Base-by-base conservation (phyloP, 2,797 vertebrate genomes). In the Sorex maritimensis region DNA sequence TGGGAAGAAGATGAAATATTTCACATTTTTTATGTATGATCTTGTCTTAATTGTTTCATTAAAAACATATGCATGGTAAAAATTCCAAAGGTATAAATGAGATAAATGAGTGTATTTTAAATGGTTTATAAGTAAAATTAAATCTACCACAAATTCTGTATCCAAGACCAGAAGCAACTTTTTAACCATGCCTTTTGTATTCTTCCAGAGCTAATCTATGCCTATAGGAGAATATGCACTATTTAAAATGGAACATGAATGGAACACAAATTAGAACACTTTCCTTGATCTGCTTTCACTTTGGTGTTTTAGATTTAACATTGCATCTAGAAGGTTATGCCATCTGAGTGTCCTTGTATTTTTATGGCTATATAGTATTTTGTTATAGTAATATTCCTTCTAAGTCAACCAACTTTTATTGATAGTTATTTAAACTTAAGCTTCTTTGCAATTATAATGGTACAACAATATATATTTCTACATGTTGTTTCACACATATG, bases 291-390 rank as follows among this genome's bases (percentile, higher is more conserved):
- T 87, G 19, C 69, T 58, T 90, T 10, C 17, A 68, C 41, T 81
- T 93, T 92, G 68, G 26, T 83, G 52, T 83, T 71, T 83, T 78
- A 44, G 17, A 63, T 83, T 86, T 67, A 90, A 61, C 23, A 46
- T 13, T 46, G 52, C 75, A 69, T 92, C 61, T 69, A n/a, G 15
- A 58, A 73, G 17, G 49, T 63, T 87, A 38, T 73, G 77, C 75
- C 49, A 21, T 73, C 34, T 81, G 8, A 63, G 7, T 88, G 52
- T 55, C 41, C 41, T 85, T 87, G 38, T 30, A 52, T 87, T 94
- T 87, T 93, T 73, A 41, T 87, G 73, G 30, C 67, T 95, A 38
- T 79, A 82, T 86, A 86, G 68, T 79, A 82, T 90, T 87, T 92
- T 46, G 84, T 87, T 90, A 77, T 41, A 79, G 49, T 82, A 81